Percentiles rank a stretch among this genome's conserved stretches.
Conservation (phyloP, 2,113 vertebrate genomes). For the Elanoides forficatus region DNA sequence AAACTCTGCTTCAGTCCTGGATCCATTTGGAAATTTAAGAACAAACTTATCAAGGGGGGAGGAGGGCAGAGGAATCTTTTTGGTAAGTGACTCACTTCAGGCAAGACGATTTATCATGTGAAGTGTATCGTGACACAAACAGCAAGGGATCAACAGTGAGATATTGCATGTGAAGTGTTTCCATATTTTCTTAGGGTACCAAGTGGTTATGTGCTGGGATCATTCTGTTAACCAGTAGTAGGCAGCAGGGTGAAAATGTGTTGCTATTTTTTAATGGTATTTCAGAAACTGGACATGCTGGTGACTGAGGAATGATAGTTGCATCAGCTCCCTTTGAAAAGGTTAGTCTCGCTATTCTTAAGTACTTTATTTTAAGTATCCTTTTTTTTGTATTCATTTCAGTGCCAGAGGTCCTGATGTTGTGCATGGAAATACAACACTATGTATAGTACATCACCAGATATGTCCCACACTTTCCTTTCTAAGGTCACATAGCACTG, state of each 20-base stretch:
- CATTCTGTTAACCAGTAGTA: conserved; percentile 24
- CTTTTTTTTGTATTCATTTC: not conserved
- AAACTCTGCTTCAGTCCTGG: conserved; percentile 36
- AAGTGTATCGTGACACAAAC: conserved; percentile 49
- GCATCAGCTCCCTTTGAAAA: conserved; percentile 53
- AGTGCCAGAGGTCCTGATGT: conserved; percentile 17
- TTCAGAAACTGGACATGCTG: conserved; percentile 41
- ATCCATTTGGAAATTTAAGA: conserved; percentile 47
- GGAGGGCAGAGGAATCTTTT: not conserved
- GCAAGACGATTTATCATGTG: conserved; percentile 51
- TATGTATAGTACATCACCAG: conserved; percentile 38
- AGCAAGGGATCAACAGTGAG: conserved; percentile 17
- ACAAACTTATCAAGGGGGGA: conserved; percentile 15
- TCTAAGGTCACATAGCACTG: not conserved
- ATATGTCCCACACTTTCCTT: conserved; percentile 33
- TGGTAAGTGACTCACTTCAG: conserved; percentile 50
- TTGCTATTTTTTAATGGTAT: conserved; percentile 61
- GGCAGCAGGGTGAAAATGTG: conserved; percentile 33
- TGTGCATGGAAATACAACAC: not conserved
- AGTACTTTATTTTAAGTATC: conserved; percentile 31
- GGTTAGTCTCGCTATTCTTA: conserved; percentile 32
- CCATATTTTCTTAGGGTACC: conserved; percentile 37
- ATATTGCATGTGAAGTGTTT: conserved; percentile 13
- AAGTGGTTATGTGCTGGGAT: conserved; percentile 28
- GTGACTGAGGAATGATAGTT: conserved; percentile 2